A percentile compares a stretch with the other conserved stretches of the same genome.
These are phyloP conservation scores for Astreopora myriophthalma DNA, from an alignment of 64 coral and sea anemone genomes.

Conservation along the genomic window DNA sequence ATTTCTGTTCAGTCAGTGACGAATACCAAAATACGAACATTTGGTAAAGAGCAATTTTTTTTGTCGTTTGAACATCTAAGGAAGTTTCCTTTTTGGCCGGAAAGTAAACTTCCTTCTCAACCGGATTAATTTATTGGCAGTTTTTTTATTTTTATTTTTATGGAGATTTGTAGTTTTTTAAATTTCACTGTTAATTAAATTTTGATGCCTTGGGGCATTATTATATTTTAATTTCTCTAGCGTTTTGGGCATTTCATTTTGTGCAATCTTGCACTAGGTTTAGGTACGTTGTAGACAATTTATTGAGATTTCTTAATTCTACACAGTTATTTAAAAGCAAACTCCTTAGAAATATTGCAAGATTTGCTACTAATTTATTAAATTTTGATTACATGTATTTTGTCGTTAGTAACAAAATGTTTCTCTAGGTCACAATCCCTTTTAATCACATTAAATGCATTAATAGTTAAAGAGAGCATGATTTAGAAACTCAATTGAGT, in stretches of 20 bases:
- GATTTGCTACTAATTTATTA: background rate
- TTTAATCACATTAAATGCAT: background rate
- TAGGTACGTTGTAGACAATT: too few relatives aligned
- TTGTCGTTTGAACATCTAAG: background rate
- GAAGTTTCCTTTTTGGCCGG: background rate
- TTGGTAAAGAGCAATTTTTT: background rate
- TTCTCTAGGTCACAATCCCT: background rate
- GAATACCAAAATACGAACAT: background rate
- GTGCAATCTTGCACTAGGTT: background rate
- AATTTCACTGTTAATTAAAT: conserved; percentile 6
- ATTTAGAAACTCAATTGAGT: too few relatives aligned
- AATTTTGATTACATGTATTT: background rate
- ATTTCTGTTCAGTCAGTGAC: background rate
- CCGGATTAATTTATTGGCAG: background rate
- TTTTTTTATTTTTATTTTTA: background rate
- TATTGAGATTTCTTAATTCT: background rate
- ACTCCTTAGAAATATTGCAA: background rate
- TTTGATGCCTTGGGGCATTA: background rate
- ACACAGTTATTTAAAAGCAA: background rate
- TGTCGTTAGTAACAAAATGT: background rate
- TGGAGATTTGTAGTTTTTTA: background rate
- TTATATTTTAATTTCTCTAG: background rate
- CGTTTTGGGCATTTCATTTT: background rate
- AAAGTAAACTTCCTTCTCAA: background rate
- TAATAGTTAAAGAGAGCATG: background rate